Percentiles rank a stretch among this genome's conserved stretches.
Evolutionary conservation across 2,888 invertebrate species (phyloP).

Genomic region (Leucophenga montana): DNA sequence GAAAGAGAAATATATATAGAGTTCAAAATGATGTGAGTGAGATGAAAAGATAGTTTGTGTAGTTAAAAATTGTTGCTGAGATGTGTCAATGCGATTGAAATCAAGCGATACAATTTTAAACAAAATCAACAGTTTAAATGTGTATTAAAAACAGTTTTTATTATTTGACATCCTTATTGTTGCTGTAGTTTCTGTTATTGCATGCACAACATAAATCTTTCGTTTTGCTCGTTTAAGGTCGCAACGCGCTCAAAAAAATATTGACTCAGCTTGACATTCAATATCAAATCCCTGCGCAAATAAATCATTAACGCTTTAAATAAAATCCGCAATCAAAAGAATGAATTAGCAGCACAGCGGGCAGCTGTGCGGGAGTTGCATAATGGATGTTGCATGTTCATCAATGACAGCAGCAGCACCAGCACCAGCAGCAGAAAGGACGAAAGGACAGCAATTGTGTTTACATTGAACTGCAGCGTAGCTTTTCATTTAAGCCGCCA

Average conservation of each 20-base stretch:
- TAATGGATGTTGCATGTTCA: constrained; percentile 20
- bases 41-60: too few species aligned
- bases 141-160: not conserved
- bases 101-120: too few species aligned
- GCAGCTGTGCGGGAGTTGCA: not conserved
- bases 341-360: too few species aligned
- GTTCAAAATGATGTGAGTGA: too few species aligned
- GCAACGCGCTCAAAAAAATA: constrained; percentile 11
- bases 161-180: too few species aligned
- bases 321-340: constrained; percentile 54
- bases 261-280: constrained; percentile 44
- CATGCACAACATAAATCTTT: not conserved
- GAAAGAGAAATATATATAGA: too few species aligned
- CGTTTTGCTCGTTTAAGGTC: not conserved
- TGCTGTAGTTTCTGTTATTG: too few species aligned
- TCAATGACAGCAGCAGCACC: constrained; percentile 1
- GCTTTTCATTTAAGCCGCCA: constrained; percentile 62
- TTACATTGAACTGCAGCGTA: constrained; percentile 32
- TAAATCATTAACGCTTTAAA: constrained; percentile 63
- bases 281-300: constrained; percentile 57
- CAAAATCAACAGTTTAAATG: not conserved
- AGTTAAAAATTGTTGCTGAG: too few species aligned
- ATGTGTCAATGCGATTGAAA: too few species aligned
- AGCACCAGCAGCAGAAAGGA: not conserved
- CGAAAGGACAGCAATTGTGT: constrained; percentile 20